Percentiles rank a stretch among this genome's conserved stretches.
phyloP scores from a whole-genome alignment of 2,797 vertebrate species.

The Sandelia bainsii region DNA sequence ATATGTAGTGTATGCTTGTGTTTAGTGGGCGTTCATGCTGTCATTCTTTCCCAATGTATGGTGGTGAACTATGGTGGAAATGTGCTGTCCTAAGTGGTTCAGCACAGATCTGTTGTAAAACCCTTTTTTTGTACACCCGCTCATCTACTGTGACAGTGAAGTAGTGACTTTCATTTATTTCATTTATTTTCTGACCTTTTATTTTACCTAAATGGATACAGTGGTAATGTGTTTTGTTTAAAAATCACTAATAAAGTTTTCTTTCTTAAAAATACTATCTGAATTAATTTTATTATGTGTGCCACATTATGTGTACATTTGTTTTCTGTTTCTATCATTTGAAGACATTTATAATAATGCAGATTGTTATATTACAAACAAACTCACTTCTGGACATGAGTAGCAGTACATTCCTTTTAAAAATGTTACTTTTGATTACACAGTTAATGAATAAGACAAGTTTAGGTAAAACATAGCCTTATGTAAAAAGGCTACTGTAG shows the following conservation, averaged over 20 bases:
- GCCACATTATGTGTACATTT: slow-evolving; percentile 1
- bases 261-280: slow-evolving; percentile 93
- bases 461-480: slow-evolving; percentile 21
- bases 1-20: slow-evolving; percentile 98
- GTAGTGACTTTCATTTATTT: slow-evolving; percentile 92
- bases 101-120: slow-evolving; percentile 87
- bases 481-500: slow-evolving; percentile 14
- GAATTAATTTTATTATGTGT: slow-evolving; percentile 55
- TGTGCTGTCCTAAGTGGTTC: slow-evolving; percentile 89
- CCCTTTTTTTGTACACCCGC: slow-evolving; percentile 92
- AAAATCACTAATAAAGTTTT: slow-evolving; percentile 98
- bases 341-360: neutral
- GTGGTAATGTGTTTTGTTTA: slow-evolving; percentile 94
- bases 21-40: slow-evolving; percentile 97
- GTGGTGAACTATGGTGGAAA: slow-evolving; percentile 91
- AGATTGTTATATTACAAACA: neutral
- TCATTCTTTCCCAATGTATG: slow-evolving; percentile 90
- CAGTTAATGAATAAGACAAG: neutral
- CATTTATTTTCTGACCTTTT: slow-evolving; percentile 75
- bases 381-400: too few species aligned
- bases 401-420: too few species aligned
- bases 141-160: slow-evolving; percentile 94
- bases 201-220: slow-evolving; percentile 85
- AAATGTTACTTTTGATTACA: too few species aligned
- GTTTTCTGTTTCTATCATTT: neutral